phyloP scores from a whole-genome alignment of 2,113 vertebrate species.

The Heterochromis multidens region DNA sequence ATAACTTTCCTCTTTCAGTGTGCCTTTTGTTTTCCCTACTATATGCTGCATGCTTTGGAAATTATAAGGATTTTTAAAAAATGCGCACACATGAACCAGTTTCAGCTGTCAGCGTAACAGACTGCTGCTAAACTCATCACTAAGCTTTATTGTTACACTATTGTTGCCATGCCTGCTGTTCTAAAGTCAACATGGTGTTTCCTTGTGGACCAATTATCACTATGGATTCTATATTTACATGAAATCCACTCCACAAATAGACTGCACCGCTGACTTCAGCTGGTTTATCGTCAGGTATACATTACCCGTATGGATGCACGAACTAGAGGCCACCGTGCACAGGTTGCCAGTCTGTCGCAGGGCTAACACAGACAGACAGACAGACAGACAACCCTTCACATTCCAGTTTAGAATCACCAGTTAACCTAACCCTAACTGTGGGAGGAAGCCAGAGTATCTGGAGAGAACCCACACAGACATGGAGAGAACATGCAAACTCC shows the following conservation, averaged over 20 bases:
- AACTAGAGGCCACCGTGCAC: too few species aligned
- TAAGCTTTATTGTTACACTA: not conserved
- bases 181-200: not conserved
- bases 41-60: not conserved
- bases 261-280: not conserved
- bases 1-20: not conserved
- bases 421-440: too few species aligned
- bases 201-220: not conserved
- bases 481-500: too few species aligned
- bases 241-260: not conserved
- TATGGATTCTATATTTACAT: not conserved
- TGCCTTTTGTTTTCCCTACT: not conserved
- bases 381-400: too few species aligned
- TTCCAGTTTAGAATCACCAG: too few species aligned
- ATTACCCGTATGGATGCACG: not conserved
- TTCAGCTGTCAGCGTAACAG: not conserved
- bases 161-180: not conserved
- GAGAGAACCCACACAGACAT: too few species aligned
- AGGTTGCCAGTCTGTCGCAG: too few species aligned
- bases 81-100: not conserved
- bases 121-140: not conserved
- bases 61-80: not conserved
- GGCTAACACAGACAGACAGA: too few species aligned
- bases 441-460: too few species aligned
- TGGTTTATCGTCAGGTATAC: not conserved